Base-by-base conservation (phyloP, 1,140 invertebrate genomes). In the Bombus superbus region DNA sequence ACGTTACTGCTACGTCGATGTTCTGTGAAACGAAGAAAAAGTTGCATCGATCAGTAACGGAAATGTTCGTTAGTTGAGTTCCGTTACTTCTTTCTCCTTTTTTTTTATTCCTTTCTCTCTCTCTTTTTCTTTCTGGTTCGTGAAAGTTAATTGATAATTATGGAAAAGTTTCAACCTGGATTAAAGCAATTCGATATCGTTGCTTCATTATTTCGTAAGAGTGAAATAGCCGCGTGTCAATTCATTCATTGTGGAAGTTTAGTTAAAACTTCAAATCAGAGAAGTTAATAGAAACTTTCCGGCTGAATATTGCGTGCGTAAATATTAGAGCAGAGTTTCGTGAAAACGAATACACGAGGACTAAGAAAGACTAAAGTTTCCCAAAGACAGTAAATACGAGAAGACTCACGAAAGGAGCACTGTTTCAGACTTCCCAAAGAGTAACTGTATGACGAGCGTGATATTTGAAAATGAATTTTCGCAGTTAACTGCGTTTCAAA, bases 241-340 rank as follows among this genome's bases (percentile, higher is more conserved):
- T 83, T 83, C 44, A 78, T 69, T 83, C 82, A 83, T 66, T 59
- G 82, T 59, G 1, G 6, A 53, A 78, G 47, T 71, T 83, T 59
- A 77, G 82, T 44, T 53, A 40, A 69, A 83, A 83, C 74, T 83
- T 83, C 28, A 78, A 83, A 78, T 78, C 64, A n/a, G 64, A 42
- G 38, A 83, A 83, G 64, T 83, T 83, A 44, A 83, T 77, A 57
- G 62, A 83, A 83, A 83, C 32, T 77, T 77, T 42, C 44, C 42
- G 25, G 72, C 28, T 22, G 59, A 83, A 83, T 73, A 62, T 76
- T 83, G 82, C 82, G 66, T 78, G 40, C 74, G 74, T 83, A 77
- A 83, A 83, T 78, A 78, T 83, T 83, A 40, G 38, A 35, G 13
- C 64, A 13, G 40, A 57, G 73, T 83, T 83, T 32, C 64, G 18